Evolutionary conservation across 2,888 invertebrate genomes (phyloP), one percentile per base, ranked within the genome.

Genomic region (Pandemis heparana): DNA sequence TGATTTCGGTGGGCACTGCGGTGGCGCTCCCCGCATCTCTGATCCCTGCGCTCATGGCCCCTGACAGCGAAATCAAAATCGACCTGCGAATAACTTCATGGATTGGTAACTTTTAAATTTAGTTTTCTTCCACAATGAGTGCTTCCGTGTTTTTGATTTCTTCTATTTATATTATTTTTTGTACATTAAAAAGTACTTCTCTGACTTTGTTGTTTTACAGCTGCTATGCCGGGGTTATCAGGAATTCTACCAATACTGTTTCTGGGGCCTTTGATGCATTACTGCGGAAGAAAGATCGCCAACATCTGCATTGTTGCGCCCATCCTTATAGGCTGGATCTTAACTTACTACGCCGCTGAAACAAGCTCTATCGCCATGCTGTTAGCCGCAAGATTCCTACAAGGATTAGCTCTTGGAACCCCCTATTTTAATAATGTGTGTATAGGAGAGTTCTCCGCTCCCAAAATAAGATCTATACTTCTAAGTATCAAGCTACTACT

Each of bases 211-310:
- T 46, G 9, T n/a, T 48, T 51, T 41, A 14, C 62, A 70, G 69
- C 51, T 18, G 41, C 69, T 23, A 53, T 70, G 14, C 62, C 69
- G 9, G 69, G 61, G 12, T 0, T 70, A 41, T 70, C 69, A 51
- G 69, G 51, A 38, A 9, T 70, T 7, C 16, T 70, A 18, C 69
- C 69, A 14, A 53, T 51, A 16, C 5, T 70, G 39, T 16, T 70
- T 39, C 69, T 70, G 32, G 69, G 69, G 12, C 69, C 69, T 0
- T 39, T 70, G 9, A 70, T 70, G 69, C 69, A 70, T 38, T 61
- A 51, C 39, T 38, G 23, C 14, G 69, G 69, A 39, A 61, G 69
- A 46, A 70, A 70, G 51, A 4, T 61, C 7, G 69, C 69, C 18
- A 70, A 70, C 16, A 61, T 70, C 16, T 70, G 46, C 48, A 12